These are phyloP conservation scores for Erethizon dorsatum DNA, from an alignment of 2,797 vertebrate species.

Conservation along the genomic window DNA sequence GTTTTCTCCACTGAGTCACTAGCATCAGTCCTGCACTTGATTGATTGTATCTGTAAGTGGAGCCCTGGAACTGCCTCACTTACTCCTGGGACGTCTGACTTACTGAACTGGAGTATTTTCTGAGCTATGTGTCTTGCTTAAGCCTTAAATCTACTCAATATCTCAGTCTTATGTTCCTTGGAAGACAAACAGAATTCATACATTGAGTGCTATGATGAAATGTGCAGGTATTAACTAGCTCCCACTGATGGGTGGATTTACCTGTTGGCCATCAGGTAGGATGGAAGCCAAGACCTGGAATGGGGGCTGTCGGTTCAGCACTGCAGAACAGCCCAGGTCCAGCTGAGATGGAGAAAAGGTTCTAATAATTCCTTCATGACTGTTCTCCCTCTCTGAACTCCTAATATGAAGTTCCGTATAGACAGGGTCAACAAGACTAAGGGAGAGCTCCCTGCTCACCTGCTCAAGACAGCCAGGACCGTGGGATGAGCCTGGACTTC, in stretches of 20 bases:
- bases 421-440: not conserved
- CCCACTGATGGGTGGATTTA: not conserved
- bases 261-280: not conserved
- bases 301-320: not conserved
- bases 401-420: not conserved
- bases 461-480: not conserved
- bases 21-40: not conserved
- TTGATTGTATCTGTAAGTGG: not conserved
- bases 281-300: not conserved
- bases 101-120: not conserved
- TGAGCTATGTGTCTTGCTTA: not conserved
- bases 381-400: not conserved
- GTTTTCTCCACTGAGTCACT: not conserved
- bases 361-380: not conserved
- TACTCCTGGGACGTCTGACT: not conserved
- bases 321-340: not conserved
- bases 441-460: rapidly evolving
- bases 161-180: not conserved
- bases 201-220: not conserved
- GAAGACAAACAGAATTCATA: not conserved
- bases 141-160: not conserved
- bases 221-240: not conserved
- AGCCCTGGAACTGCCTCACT: not conserved
- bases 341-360: not conserved
- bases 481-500: not conserved